Base-by-base conservation (phyloP, 2,888 invertebrate genomes). In the Idaea biselata region DNA sequence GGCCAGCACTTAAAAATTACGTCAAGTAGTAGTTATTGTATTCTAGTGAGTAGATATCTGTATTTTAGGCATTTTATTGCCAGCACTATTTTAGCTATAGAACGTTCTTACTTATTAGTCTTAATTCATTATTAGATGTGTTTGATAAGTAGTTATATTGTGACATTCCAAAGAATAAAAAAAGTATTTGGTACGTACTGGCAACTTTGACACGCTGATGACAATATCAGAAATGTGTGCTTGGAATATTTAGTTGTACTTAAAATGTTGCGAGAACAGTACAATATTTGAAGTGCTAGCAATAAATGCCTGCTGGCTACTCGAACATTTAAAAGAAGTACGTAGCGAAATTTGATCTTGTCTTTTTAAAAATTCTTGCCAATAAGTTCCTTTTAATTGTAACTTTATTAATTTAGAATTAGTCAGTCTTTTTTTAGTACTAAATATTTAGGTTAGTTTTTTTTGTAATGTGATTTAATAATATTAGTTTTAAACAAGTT, bases 121-220 rank as follows among this genome's bases (percentile, higher is more conserved):
- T 44, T 44, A 44, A 44, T 44, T 14, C 44, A 14, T 11, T 44
- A 44, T 8, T 44, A 44, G 44, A 44, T 44, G 44, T 44, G 44
- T 44, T 44, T 44, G 3, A 3, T 4, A 7, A 44, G 44, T 44
- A 44, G 44, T 63, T 69, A 65, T 68, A 62, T 63, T 61, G 61
- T 67, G 62, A 71, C 72, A 71, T 73, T 70, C 71, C 71, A 71
- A 65, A 68, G 63, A 68, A 63, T 44, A 14, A 44, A 44, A 44
- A 44, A 44, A 11, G 11, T 33, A 44, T 44, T 44, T 44, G 44
- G 11, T 44, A 11, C 11, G 14, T 14, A 14, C 44, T 11, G 44
- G 44, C 44, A 44, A 44, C 14, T 8, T 11, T 14, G 44, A 11
- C 8, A 44, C 14, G 14, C 11, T 6, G 7, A 44, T 44, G 44